Base-by-base conservation (phyloP, 2,797 vertebrate species). In the Spondyliosoma cantharus region DNA sequence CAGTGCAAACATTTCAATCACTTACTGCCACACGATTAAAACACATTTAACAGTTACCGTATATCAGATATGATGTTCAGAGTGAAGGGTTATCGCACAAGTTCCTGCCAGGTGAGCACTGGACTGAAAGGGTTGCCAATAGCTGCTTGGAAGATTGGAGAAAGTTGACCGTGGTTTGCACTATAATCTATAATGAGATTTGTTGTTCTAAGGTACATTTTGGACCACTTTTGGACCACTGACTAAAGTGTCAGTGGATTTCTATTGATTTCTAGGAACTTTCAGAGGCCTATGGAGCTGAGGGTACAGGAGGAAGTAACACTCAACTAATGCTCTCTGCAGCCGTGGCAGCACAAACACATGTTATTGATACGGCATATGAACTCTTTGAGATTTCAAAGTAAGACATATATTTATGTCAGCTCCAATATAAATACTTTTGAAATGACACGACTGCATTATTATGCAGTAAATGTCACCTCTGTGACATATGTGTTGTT, bases 321-420 rank as follows among this genome's bases (percentile, higher is more conserved):
- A 50, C 70, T 2, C 67, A 32, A 11, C 91, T 96, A 4, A 48
- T 95, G 29, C 82, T 95, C 22, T 93, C 91, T 16, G 92, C 92
- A 16, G 92, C 93, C 0, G 84, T 94, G 16, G 16, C 90, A 1
- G 81, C 88, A 2, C 81, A 82, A 42, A 85, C 32, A 56, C 54
- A 53, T 5, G 54, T 37, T 6, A 63, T 87, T n/a, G 90, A 94
- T 11, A 61, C 43, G 16, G 90, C 85, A 73, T 94, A 93, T 20
- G 93, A 96, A 66, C 87, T 94, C 61, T 74, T 80, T n/a, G 87
- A 86, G 68, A 71, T 95, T 19, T 76, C 91, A 29, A 86, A 80
- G 94, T 95, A 86, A 94, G 93, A 89, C 14, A 42, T 5, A 14
- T 1, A 5, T 59, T 74, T 0, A 13, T 48, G 0, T 66, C 37